Evolutionary conservation across 2,797 vertebrate genomes (phyloP), one percentile per base, ranked within the genome.

Genomic region (Nannoperca australis): DNA sequence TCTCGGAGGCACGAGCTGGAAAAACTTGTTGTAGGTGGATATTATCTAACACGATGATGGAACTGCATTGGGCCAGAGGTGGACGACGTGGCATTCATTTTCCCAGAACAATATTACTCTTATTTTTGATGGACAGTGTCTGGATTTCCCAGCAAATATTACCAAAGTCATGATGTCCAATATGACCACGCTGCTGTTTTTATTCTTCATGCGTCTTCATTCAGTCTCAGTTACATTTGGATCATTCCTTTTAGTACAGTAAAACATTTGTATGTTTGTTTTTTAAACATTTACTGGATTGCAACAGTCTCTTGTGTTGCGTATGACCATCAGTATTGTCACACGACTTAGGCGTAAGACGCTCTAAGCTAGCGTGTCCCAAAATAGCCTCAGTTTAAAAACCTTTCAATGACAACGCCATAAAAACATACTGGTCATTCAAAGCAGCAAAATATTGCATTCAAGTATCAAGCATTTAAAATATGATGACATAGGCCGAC

Each of bases 21-120:
- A 72, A 45, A 76, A 77, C 20, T 13, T 32, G 62, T 66, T 54
- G 63, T 50, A 66, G 75, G 66, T 68, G 66, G 70, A 73, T 27
- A 72, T 74, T 69, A 85, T 72, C 65, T 34, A 81, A 83, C 36
- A 45, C 2, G 0, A 24, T 47, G 44, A 63, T 22, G 45, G 53
- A 42, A 61, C 9, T 24, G 42, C 9, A 54, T 56, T 13, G 27
- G 34, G 30, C 24, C 62, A 72, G 20, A 74, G 55, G 47, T 55
- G 40, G 27, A 77, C 5, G 40, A 34, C 11, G 8, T 36, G 38
- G 27, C 12, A 14, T 20, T 7, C 22, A 36, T 36, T 5, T 53
- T n/a, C 11, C 34, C 27, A 40, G 5, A 47, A n/a, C 4, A 42
- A 42, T 47, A 34, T 9, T 4, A 24, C 27, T 54, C 7, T 54